phyloP scores from a whole-genome alignment of 2,113 vertebrate species.

The Manacus vitellinus region DNA sequence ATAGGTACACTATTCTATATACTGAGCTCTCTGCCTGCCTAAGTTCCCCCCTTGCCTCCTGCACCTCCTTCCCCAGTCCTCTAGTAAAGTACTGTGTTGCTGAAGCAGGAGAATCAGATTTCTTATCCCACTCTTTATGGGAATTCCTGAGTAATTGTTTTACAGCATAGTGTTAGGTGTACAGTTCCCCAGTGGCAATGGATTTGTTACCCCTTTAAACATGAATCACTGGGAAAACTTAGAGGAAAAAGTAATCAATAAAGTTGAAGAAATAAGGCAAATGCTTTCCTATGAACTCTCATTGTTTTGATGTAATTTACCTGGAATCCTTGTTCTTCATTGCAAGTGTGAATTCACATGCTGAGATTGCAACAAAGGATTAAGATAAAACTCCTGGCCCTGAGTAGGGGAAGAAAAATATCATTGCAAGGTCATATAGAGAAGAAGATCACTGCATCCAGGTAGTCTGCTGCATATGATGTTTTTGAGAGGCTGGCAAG shows the following conservation, averaged over 20 bases:
- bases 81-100: background rate
- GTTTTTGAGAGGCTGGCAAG: slow-evolving; percentile 20
- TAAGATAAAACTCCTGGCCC: slow-evolving; percentile 25
- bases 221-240: background rate
- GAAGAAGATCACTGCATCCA: slow-evolving; percentile 28
- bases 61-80: background rate
- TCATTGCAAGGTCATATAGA: slow-evolving; percentile 35
- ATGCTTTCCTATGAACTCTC: background rate
- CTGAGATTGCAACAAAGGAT: slow-evolving; percentile 30
- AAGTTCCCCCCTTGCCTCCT: no score
- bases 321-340: slow-evolving; percentile 22
- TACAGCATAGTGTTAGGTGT: background rate
- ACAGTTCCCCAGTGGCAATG: background rate
- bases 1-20: background rate
- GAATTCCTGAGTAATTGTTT: background rate
- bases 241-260: background rate
- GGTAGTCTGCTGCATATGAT: slow-evolving; percentile 39
- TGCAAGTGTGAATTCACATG: slow-evolving; percentile 3
- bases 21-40: rapidly evolving
- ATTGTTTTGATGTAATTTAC: background rate
- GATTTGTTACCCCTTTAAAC: background rate
- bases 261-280: slow-evolving; percentile 3
- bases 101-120: background rate
- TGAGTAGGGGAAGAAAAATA: background rate
- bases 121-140: background rate